A percentile compares a stretch with the other conserved stretches of the same genome.
Evolutionary conservation across 2,797 vertebrate genomes (phyloP).

Genomic region (Darevskia mixta): DNA sequence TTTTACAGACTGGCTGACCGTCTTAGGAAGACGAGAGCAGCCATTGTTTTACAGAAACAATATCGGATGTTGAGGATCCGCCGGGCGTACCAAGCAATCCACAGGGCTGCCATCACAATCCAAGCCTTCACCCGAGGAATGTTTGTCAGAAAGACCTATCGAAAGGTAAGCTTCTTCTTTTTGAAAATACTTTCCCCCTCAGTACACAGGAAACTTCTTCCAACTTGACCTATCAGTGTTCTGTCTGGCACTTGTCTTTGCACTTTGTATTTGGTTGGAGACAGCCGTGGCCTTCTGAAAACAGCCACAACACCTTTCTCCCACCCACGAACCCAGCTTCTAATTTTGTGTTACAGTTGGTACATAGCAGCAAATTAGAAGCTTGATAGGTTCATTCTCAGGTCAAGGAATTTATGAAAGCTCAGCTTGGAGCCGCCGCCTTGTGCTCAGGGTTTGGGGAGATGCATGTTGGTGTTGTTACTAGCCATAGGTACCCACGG

Average conservation of each 20-base stretch:
- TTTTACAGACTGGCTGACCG: slow-evolving; percentile 81
- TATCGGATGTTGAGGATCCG: slow-evolving; percentile 86
- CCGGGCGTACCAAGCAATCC: slow-evolving; percentile 78
- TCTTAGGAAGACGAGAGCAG: slow-evolving; percentile 85
- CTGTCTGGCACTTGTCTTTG: background rate
- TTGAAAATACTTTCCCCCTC: fast-evolving
- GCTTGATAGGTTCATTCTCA: background rate
- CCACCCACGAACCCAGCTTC: background rate
- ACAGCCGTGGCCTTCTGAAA: background rate
- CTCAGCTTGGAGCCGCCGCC: background rate
- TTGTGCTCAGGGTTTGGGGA: too few species aligned
- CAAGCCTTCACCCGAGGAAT: slow-evolving; percentile 90
- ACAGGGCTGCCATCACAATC: slow-evolving; percentile 82
- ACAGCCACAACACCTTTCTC: background rate
- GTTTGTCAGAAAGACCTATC: slow-evolving; percentile 88
- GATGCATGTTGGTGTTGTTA: background rate
- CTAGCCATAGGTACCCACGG: background rate
- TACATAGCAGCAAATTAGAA: background rate
- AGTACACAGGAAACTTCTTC: too few species aligned
- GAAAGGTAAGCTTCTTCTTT: slow-evolving; percentile 79
- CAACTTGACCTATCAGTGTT: background rate
- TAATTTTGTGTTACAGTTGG: background rate
- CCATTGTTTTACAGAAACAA: slow-evolving; percentile 89
- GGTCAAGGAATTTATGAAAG: background rate
- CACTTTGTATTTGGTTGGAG: background rate